phyloP scores from a whole-genome alignment of 2,113 vertebrate genomes.

The Petroica traversi region DNA sequence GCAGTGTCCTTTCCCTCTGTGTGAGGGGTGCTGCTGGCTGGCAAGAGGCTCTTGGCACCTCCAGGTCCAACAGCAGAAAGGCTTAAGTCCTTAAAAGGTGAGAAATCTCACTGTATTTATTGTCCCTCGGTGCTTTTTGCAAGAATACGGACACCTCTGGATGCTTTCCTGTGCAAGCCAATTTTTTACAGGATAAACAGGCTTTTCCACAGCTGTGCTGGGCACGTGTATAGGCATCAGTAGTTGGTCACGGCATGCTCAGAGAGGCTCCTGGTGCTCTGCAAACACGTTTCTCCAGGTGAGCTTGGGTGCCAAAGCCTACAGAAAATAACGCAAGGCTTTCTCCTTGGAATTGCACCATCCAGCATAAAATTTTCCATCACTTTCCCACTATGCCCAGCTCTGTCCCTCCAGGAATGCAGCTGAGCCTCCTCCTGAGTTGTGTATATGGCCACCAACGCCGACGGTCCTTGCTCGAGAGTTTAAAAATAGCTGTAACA shows the following conservation, averaged over 20 bases:
- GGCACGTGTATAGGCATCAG: accelerated
- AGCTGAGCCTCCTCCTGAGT: background rate
- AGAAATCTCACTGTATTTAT: slow-evolving; percentile 16
- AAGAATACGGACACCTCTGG: background rate
- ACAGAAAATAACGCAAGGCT: background rate
- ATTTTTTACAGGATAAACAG: background rate
- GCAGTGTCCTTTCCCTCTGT: background rate
- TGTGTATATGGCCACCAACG: background rate
- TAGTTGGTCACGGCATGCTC: accelerated
- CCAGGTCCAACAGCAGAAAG: background rate
- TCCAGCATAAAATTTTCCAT: background rate
- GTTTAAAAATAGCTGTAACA: slow-evolving; percentile 44
- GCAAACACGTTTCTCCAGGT: background rate
- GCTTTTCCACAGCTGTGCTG: background rate
- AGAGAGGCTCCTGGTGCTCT: background rate
- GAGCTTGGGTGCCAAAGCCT: background rate
- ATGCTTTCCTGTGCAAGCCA: background rate
- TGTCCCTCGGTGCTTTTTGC: background rate
- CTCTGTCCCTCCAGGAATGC: background rate
- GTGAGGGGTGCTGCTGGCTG: background rate
- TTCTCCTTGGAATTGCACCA: background rate
- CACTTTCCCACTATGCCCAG: background rate
- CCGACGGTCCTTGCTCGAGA: background rate
- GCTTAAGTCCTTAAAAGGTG: slow-evolving; percentile 53
- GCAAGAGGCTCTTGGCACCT: background rate